These are phyloP conservation scores for Crenichthys baileyi DNA, from an alignment of 2,797 vertebrate genomes.

Conservation along the genomic window DNA sequence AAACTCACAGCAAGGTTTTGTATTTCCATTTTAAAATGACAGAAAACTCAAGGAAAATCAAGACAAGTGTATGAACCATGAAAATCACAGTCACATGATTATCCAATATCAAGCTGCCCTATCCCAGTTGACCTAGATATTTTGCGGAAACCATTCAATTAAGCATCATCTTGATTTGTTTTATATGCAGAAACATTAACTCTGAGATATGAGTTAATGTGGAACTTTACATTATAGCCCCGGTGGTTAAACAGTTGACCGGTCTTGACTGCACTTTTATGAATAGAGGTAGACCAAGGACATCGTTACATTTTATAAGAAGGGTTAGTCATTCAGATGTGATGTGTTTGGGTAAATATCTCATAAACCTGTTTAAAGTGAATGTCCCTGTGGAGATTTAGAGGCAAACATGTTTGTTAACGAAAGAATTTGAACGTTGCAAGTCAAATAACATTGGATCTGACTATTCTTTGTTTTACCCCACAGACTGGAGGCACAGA, in stretches of 20 bases:
- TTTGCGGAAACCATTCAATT: too few species aligned
- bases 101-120: too few species aligned
- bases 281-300: not conserved
- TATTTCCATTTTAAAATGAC: too few species aligned
- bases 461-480: not conserved
- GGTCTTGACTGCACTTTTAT: not conserved
- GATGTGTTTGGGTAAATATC: too few species aligned
- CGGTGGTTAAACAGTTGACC: not conserved
- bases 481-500: slow-evolving; percentile 91
- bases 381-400: not conserved
- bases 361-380: not conserved
- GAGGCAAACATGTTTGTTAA: not conserved
- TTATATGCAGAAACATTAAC: too few species aligned
- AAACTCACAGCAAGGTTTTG: too few species aligned
- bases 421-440: not conserved
- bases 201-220: not conserved
- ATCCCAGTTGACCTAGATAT: too few species aligned
- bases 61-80: not conserved
- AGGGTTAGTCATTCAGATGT: not conserved
- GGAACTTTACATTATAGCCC: not conserved
- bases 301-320: not conserved
- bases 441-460: not conserved
- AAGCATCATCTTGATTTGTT: too few species aligned
- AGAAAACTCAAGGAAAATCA: too few species aligned
- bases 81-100: not conserved